A percentile compares a stretch with the other conserved stretches of the same genome.
Evolutionary conservation across 2,888 invertebrate genomes (phyloP).

Genomic region (Bruchidius siliquastri): DNA sequence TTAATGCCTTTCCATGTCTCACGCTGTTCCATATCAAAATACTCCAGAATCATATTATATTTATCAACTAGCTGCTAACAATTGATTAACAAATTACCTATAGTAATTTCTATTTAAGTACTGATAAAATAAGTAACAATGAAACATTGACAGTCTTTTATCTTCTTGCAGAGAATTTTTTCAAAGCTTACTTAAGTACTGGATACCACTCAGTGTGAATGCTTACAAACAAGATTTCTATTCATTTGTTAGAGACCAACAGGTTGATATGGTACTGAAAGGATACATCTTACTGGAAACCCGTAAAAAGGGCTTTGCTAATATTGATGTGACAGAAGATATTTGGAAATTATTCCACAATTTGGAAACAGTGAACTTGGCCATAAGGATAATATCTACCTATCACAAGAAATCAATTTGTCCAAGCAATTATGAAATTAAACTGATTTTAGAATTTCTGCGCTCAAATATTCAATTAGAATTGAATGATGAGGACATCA

Average conservation of each 20-base stretch:
- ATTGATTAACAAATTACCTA: too few species aligned
- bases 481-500: slow-evolving; percentile 18
- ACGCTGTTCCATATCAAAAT: too few species aligned
- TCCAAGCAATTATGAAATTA: slow-evolving; percentile 19
- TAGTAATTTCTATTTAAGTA: slow-evolving; percentile 3
- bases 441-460: slow-evolving; percentile 18
- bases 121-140: background rate
- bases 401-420: slow-evolving; percentile 22
- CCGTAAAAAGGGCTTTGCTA: slow-evolving; percentile 18
- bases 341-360: slow-evolving; percentile 15
- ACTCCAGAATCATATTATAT: too few species aligned
- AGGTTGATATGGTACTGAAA: slow-evolving; percentile 21
- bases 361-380: slow-evolving; percentile 18
- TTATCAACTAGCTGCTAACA: too few species aligned
- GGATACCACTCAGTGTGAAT: slow-evolving; percentile 27
- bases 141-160: slow-evolving; percentile 1
- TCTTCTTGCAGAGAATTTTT: slow-evolving; percentile 31
- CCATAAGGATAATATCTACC: slow-evolving; percentile 24
- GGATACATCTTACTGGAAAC: slow-evolving; percentile 24
- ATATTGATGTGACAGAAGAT: slow-evolving; percentile 11
- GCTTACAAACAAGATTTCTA: slow-evolving; percentile 26
- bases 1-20: too few species aligned
- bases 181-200: slow-evolving; percentile 33
- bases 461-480: slow-evolving; percentile 14
- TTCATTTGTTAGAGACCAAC: slow-evolving; percentile 18